Conservation (phyloP, 2,797 vertebrate species). For the Saxicola maurus region DNA sequence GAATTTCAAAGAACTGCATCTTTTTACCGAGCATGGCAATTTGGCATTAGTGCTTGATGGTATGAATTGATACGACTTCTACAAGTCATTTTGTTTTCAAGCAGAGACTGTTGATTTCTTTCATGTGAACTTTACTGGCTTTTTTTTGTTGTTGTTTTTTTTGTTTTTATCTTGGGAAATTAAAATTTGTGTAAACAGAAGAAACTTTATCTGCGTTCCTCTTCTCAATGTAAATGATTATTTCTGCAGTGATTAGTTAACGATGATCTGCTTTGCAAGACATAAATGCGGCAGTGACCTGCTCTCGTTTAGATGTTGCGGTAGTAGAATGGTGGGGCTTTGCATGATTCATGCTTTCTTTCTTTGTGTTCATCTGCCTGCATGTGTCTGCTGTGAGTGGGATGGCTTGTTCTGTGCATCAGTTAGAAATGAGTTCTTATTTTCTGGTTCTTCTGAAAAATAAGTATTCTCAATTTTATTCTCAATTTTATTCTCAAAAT, state of each 20-base stretch:
- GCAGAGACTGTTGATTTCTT: background rate
- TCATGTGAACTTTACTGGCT: background rate
- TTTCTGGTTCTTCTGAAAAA: background rate
- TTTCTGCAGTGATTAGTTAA: conserved; percentile 35
- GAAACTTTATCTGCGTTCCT: background rate
- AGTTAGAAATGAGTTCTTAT: background rate
- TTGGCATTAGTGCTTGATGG: background rate
- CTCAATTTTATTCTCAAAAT: too few species aligned
- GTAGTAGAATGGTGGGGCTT: conserved; percentile 84
- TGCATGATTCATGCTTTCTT: conserved; percentile 70
- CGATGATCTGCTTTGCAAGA: conserved; percentile 65
- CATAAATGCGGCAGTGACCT: conserved; percentile 76
- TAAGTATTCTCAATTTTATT: background rate
- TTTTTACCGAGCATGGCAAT: conserved; percentile 28
- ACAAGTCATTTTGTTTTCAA: background rate
- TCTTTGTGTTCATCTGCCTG: conserved; percentile 17
- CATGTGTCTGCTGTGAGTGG: background rate
- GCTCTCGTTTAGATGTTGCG: conserved; percentile 83
- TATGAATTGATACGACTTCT: background rate
- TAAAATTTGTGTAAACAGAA: background rate
- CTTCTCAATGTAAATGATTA: background rate
- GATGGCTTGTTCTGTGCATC: background rate
- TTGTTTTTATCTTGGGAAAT: background rate
- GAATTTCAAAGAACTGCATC: conserved; percentile 8
- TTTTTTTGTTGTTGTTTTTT: background rate